Evolutionary conservation across 2,113 vertebrate species (phyloP).

Genomic region (Hystrix brachyura): DNA sequence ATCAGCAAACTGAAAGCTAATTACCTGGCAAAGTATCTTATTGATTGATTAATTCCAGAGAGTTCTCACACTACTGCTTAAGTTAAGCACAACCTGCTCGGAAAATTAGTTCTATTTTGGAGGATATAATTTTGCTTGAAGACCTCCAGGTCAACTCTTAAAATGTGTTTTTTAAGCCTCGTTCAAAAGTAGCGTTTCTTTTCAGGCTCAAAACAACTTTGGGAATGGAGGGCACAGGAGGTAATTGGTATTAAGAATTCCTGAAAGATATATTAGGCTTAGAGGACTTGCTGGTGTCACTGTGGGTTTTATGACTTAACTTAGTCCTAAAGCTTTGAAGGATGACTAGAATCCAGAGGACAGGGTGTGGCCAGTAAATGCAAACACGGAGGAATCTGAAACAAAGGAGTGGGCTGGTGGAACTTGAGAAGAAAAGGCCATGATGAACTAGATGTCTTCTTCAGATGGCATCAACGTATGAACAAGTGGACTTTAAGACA

Average conservation of each 20-base stretch:
- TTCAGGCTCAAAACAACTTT: neutral
- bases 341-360: neutral
- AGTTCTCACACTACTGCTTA: slow-evolving; percentile 6
- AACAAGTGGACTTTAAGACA: neutral
- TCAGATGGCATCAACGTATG: neutral
- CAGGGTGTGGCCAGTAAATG: neutral
- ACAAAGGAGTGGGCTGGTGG: neutral
- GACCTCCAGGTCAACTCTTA: neutral
- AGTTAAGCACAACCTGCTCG: neutral
- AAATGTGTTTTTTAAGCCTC: slow-evolving; percentile 31
- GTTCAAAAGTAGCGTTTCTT: neutral
- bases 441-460: neutral
- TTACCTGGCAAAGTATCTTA: neutral
- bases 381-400: neutral
- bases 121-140: neutral
- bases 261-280: neutral
- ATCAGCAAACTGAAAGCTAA: neutral
- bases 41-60: slow-evolving; percentile 29
- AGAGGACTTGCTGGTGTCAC: neutral
- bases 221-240: neutral
- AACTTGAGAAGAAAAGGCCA: neutral
- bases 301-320: neutral
- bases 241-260: neutral
- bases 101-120: slow-evolving; percentile 33
- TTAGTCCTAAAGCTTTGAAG: neutral